Base-by-base conservation (phyloP, 2,113 vertebrate species). In the Calyptomena viridis region DNA sequence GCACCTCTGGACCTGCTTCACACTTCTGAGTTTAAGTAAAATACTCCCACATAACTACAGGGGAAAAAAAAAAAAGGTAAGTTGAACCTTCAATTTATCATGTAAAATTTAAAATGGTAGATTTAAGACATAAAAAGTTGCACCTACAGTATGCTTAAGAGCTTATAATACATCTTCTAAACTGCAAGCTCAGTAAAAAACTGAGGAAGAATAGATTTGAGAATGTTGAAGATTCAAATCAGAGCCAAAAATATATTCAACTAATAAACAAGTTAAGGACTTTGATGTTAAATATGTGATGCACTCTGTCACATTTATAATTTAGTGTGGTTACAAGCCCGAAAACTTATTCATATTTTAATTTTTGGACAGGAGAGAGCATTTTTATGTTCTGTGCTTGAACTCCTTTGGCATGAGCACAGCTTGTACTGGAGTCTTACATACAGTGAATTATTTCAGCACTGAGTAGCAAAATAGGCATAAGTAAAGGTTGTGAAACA, bases 1-100 rank as follows among this genome's bases (percentile, higher is more conserved):
- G 55, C 82, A 95, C 96, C 91, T 90, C 89, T 94, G 82, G 87
- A 95, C 67, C 39, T 81, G 72, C 52, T 93, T 93, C 78, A 68
- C 0, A 3, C 74, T 95, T 92, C 56, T 40, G 47, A 94, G 18
- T 89, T 96, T 83, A 92, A 95, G 56, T 67, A 73, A 93, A 79
- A 78, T 95, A 64, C 63, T 87, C 63, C 67, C 82, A 95, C 47
- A 25, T 76, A 90, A 49, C 24, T 71, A 39, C 4, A 39, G 74
- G 90, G 73, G 73, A 72, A 56, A 7, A 59, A 18, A 27, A 62
- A 68, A 75, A 37, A 4, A 53, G 8, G 6, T 42, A 59, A 77
- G 11, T 27, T 30, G 56, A 80, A 78, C 23, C 28, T 93, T 89
- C 37, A 40, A 1, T 75, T 88, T 78, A 50, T 77, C 12, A 30